Evolutionary conservation across 2,113 vertebrate genomes (phyloP).

Genomic region (Patagioenas fasciata): DNA sequence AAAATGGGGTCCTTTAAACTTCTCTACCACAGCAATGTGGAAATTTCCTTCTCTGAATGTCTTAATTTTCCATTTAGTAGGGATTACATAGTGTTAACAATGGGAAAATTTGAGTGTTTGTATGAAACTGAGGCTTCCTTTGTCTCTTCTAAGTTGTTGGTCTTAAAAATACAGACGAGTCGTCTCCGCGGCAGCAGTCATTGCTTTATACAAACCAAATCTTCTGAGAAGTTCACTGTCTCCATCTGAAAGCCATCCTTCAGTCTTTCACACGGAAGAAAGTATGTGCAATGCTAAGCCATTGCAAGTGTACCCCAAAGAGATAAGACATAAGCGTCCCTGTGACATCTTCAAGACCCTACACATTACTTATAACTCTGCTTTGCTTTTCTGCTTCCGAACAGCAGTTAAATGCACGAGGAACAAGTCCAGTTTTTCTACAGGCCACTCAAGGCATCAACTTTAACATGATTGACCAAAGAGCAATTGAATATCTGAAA

Average conservation of each 20-base stretch:
- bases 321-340: background rate
- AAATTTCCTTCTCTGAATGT: background rate
- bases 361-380: background rate
- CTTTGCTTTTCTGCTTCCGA: background rate
- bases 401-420: background rate
- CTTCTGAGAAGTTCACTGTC: background rate
- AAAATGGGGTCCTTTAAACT: background rate
- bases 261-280: background rate
- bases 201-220: background rate
- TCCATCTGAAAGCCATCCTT: background rate
- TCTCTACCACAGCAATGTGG: background rate
- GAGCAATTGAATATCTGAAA: background rate
- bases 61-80: background rate
- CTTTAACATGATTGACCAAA: background rate
- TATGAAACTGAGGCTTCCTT: background rate
- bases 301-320: background rate
- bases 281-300: background rate
- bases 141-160: background rate
- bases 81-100: accelerated
- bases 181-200: background rate
- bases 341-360: background rate
- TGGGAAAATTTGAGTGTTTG: background rate
- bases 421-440: background rate
- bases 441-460: background rate
- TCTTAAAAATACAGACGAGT: background rate